A percentile compares a stretch with the other conserved stretches of the same genome.
These are phyloP conservation scores for Polyommatus icarus DNA, from an alignment of 2,888 invertebrate species.

Conservation along the genomic window DNA sequence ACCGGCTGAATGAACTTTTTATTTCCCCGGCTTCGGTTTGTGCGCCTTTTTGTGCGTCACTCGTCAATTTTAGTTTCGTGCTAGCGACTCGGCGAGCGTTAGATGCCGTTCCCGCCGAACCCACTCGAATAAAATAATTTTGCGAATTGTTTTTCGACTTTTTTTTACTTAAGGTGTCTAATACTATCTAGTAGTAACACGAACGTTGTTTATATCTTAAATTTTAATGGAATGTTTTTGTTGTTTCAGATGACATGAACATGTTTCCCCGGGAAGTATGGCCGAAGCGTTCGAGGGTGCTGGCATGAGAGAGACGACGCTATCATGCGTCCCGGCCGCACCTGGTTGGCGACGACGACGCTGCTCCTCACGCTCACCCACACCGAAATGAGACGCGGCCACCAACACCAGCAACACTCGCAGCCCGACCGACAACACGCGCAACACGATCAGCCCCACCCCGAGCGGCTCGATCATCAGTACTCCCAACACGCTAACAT, in stretches of 20 bases:
- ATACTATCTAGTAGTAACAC: background rate
- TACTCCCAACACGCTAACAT: conserved; percentile 35
- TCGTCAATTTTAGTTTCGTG: background rate
- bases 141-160: background rate
- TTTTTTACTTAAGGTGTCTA: too few relatives aligned
- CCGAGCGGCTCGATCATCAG: conserved; percentile 30
- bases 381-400: conserved; percentile 60
- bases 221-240: background rate
- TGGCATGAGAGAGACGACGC: conserved; percentile 61
- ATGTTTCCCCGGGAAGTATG: conserved; percentile 52
- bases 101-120: background rate
- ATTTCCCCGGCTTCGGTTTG: background rate
- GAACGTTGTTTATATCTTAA: background rate
- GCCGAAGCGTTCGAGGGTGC: conserved; percentile 51
- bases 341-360: conserved; percentile 64
- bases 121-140: background rate
- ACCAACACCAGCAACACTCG: conserved; percentile 36
- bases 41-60: conserved; percentile 9
- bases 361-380: conserved; percentile 56
- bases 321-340: conserved; percentile 63
- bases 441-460: background rate
- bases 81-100: background rate
- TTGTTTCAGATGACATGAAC: conserved; percentile 69
- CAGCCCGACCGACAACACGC: conserved; percentile 36
- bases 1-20: background rate